These are phyloP conservation scores for Drosophila kurseongensis DNA, from an alignment of 1,140 invertebrate species.

Conservation along the genomic window DNA sequence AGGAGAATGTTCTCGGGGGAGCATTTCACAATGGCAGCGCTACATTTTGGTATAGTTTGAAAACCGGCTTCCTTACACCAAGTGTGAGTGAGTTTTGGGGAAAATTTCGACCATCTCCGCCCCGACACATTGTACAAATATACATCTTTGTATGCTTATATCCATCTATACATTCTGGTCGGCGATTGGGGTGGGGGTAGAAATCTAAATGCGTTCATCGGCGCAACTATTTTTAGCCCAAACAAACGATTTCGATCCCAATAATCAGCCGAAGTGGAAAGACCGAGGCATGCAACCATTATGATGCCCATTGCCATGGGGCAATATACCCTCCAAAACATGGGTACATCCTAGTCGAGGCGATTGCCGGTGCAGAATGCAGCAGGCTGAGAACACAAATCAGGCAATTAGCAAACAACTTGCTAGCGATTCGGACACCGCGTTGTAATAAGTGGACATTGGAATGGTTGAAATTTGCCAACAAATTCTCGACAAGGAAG, in stretches of 20 bases:
- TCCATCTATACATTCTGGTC: slow-evolving; percentile 30
- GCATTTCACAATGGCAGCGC: slow-evolving; percentile 58
- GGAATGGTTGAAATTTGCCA: slow-evolving; percentile 70
- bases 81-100: slow-evolving; percentile 65
- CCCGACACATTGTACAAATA: slow-evolving; percentile 21
- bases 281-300: slow-evolving; percentile 48
- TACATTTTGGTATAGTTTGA: slow-evolving; percentile 7
- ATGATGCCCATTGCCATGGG: slow-evolving; percentile 55
- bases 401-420: slow-evolving; percentile 78
- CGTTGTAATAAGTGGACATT: slow-evolving; percentile 77
- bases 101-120: slow-evolving; percentile 30
- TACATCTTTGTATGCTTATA: slow-evolving; percentile 34
- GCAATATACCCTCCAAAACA: slow-evolving; percentile 6
- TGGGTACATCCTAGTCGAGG: neutral
- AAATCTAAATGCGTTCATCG: slow-evolving; percentile 80
- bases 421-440: slow-evolving; percentile 69
- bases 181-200: slow-evolving; percentile 33
- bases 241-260: slow-evolving; percentile 77
- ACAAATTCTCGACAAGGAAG: slow-evolving; percentile 36
- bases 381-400: slow-evolving; percentile 48
- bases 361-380: neutral
- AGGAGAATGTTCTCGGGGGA: slow-evolving; percentile 41
- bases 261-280: slow-evolving; percentile 42
- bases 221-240: slow-evolving; percentile 72
- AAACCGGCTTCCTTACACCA: slow-evolving; percentile 57